phyloP scores from a whole-genome alignment of 1,140 invertebrate species.

The Lordiphosa stackelbergi region DNA sequence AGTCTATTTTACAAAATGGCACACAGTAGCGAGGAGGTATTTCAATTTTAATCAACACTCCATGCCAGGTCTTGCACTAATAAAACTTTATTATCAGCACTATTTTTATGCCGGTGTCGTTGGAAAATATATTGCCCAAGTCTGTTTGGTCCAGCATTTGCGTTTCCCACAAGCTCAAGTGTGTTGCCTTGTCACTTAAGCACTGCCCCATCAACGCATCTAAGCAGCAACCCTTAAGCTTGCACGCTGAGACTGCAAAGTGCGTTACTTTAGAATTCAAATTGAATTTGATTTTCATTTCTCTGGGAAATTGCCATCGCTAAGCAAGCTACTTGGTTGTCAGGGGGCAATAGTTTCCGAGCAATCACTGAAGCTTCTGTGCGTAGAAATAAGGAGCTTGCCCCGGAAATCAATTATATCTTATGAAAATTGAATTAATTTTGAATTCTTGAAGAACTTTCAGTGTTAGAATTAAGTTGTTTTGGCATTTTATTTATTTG shows the following conservation, averaged over 20 bases:
- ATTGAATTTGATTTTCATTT: conserved; percentile 38
- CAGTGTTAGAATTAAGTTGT: conserved; percentile 12
- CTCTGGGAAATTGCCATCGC: not conserved
- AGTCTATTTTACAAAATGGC: not conserved
- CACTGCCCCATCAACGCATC: too few relatives aligned
- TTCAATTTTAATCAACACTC: conserved; percentile 39
- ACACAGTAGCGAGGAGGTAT: conserved; percentile 10
- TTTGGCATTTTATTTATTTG: too few relatives aligned
- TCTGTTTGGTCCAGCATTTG: not conserved
- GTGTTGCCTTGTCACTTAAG: too few relatives aligned
- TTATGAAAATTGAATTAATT: too few relatives aligned
- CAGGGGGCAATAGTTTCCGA: conserved; percentile 14
- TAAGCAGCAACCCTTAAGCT: conserved; percentile 4
- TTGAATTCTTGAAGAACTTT: not conserved
- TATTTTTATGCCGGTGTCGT: conserved; percentile 7
- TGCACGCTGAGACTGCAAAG: not conserved
- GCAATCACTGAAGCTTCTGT: too few relatives aligned
- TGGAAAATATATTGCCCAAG: not conserved
- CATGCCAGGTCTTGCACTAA: conserved; percentile 22
- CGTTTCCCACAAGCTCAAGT: too few relatives aligned
- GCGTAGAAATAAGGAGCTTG: too few relatives aligned
- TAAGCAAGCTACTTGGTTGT: not conserved
- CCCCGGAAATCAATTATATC: too few relatives aligned
- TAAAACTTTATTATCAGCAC: conserved; percentile 31
- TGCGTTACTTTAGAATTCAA: conserved; percentile 25